Percentiles rank a stretch among this genome's conserved stretches.
phyloP scores from a whole-genome alignment of 2,888 invertebrate species.

The Calliphora vomitoria region DNA sequence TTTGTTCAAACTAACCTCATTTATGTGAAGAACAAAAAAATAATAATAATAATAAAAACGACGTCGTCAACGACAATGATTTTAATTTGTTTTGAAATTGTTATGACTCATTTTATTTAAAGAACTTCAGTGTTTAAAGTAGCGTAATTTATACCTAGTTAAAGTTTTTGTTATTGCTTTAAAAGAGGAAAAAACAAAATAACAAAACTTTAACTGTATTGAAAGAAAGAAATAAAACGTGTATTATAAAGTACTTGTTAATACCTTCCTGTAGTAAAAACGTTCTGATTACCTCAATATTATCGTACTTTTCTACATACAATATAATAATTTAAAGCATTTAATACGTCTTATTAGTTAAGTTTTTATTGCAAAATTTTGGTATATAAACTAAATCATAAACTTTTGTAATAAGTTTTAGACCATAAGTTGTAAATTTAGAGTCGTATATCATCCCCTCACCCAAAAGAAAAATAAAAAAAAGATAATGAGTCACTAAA shows the following conservation, averaged over 20 bases:
- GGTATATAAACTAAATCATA: slow-evolving; percentile 18
- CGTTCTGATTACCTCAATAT: neutral
- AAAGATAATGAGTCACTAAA: slow-evolving; percentile 36
- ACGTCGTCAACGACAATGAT: slow-evolving; percentile 47
- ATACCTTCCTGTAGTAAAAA: slow-evolving; percentile 44
- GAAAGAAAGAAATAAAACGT: slow-evolving; percentile 45
- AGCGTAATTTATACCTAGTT: slow-evolving; percentile 49
- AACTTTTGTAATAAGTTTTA: slow-evolving; percentile 23
- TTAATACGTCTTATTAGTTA: slow-evolving; percentile 1
- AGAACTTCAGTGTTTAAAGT: slow-evolving; percentile 64
- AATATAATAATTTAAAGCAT: slow-evolving; percentile 2
- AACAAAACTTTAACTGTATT: neutral
- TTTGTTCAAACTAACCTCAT: slow-evolving; percentile 58
- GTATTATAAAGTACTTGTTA: slow-evolving; percentile 42
- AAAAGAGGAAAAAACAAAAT: neutral
- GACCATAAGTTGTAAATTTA: slow-evolving; percentile 1
- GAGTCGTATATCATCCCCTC: too few species aligned
- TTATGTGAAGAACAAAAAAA: slow-evolving; percentile 13
- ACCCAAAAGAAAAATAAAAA: too few species aligned
- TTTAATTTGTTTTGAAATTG: slow-evolving; percentile 64
- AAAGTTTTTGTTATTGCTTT: slow-evolving; percentile 26
- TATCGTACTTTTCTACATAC: neutral
- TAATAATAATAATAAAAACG: neutral
- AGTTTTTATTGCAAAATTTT: slow-evolving; percentile 5
- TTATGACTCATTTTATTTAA: slow-evolving; percentile 63